Percentiles rank a stretch among this genome's conserved stretches.
Evolutionary conservation across 2,113 vertebrate genomes (phyloP).

Genomic region (Pseudorasbora parva): DNA sequence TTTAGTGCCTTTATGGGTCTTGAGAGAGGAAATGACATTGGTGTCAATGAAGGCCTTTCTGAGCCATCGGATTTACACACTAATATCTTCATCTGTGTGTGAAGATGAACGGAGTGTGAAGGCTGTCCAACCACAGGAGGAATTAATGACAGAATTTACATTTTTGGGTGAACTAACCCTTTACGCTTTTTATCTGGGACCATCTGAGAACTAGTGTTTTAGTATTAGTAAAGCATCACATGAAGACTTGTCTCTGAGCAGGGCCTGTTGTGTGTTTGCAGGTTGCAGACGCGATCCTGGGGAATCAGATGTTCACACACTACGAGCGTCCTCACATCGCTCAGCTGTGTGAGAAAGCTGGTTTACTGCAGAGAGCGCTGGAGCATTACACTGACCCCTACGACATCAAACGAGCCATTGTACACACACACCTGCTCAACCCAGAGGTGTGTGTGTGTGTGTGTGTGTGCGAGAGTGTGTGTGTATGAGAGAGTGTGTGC

Average conservation of each 20-base stretch:
- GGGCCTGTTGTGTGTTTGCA: slow-evolving; percentile 60
- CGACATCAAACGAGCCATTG: slow-evolving; percentile 89
- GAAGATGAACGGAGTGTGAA: too few species aligned
- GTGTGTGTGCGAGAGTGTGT: too few species aligned
- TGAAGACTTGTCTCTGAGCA: background rate
- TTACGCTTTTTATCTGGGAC: background rate
- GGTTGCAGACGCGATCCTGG: slow-evolving; percentile 93
- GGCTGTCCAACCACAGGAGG: too few species aligned
- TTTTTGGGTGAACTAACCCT: too few species aligned
- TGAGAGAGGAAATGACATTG: too few species aligned
- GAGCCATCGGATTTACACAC: too few species aligned
- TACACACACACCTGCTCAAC: slow-evolving; percentile 91
- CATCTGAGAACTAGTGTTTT: background rate
- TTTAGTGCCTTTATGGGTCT: too few species aligned
- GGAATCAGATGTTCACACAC: slow-evolving; percentile 95
- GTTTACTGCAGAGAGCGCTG: slow-evolving; percentile 87
- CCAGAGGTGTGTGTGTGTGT: slow-evolving; percentile 74
- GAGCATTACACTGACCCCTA: slow-evolving; percentile 90
- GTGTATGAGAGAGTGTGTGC: too few species aligned
- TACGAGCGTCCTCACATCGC: slow-evolving; percentile 89
- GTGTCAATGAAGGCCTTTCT: too few species aligned
- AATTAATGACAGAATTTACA: too few species aligned
- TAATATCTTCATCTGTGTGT: too few species aligned
- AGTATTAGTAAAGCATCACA: background rate
- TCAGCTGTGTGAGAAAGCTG: slow-evolving; percentile 93